phyloP scores from a whole-genome alignment of 1,140 invertebrate species.

The Lithobius niger region DNA sequence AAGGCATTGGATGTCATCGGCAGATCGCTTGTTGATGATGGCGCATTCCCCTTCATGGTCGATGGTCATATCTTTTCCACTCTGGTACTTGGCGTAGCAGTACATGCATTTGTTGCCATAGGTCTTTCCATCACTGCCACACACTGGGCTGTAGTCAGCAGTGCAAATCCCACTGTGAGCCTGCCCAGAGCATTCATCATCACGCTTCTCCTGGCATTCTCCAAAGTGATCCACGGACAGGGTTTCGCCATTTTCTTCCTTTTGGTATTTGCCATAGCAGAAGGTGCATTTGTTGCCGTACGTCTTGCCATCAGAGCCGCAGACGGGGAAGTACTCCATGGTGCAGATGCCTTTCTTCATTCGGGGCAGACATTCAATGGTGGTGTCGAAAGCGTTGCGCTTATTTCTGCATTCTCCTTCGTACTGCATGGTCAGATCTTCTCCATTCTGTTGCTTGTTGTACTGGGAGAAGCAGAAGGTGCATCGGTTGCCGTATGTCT shows the following conservation, averaged over 20 bases:
- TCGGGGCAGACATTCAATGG: too few relatives aligned
- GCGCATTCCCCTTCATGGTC: too few relatives aligned
- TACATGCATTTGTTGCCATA: constrained; percentile 23
- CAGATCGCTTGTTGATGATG: too few relatives aligned
- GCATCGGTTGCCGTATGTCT: constrained; percentile 46
- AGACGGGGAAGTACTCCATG: too few relatives aligned
- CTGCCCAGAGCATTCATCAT: neutral
- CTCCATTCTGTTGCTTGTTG: constrained; percentile 24
- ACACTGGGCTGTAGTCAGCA: constrained; percentile 49
- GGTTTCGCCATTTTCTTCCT: too few relatives aligned
- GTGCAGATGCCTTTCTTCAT: neutral
- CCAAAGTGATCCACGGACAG: neutral
- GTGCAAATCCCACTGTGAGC: constrained; percentile 46
- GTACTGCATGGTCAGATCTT: neutral
- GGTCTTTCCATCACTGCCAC: constrained; percentile 11
- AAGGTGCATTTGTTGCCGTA: too few relatives aligned
- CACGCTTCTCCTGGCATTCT: neutral
- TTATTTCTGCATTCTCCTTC: too few relatives aligned
- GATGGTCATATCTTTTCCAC: too few relatives aligned
- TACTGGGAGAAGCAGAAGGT: constrained; percentile 43
- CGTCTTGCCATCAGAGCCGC: too few relatives aligned
- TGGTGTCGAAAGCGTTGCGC: too few relatives aligned
- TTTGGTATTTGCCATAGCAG: too few relatives aligned
- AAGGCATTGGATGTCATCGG: too few relatives aligned
- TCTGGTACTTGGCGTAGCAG: constrained; percentile 35